Base-by-base conservation (phyloP, 1,140 invertebrate species). In the Cepaea nemoralis region DNA sequence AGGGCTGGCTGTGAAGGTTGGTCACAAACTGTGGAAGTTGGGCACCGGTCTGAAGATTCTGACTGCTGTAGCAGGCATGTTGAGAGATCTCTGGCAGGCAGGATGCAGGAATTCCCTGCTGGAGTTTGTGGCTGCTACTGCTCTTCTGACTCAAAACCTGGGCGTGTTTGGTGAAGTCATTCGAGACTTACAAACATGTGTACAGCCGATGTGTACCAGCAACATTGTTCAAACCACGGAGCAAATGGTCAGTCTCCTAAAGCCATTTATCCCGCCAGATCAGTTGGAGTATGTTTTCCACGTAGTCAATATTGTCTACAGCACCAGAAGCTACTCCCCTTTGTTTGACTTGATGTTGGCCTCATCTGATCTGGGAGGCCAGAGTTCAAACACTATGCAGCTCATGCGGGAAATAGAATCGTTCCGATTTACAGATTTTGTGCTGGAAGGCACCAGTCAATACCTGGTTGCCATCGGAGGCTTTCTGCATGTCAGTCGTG, bases 1-100 rank as follows among this genome's bases (percentile, higher is more conserved):
- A 33, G 39, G 33, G 1, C 16, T 69, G 33, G 77, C 39, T 55
- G 35, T 79, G 1, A 79, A 48, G 27, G 42, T 48, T 14, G 77
- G 59, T 8, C 19, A 70, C 40, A 79, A 63, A 33, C 35, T 79
- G 77, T 79, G 77, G 77, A 79, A 79, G 66, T 24, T 79, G 16
- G 77, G 77, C 27, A 48, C 77, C 31, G 77, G 77, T 33, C 42
- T 79, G n/a, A 79, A 79, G 42, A 37, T 70, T 45, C 66, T 79
- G 22, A 69, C 35, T 5, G 2, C 19, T 70, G 35, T 79, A 19
- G 77, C 14, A n/a, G 14, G 35, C 0, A 79, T 79, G 35, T 22
- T 79, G 37, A 67, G 40, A 70, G 66, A 79, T 19, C 0, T 79
- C 1, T 79, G 77, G 77, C 77, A 79, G 59, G 27, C 8, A 31